Base-by-base conservation (phyloP, 2,797 vertebrate genomes). In the Loriculus beryllinus region DNA sequence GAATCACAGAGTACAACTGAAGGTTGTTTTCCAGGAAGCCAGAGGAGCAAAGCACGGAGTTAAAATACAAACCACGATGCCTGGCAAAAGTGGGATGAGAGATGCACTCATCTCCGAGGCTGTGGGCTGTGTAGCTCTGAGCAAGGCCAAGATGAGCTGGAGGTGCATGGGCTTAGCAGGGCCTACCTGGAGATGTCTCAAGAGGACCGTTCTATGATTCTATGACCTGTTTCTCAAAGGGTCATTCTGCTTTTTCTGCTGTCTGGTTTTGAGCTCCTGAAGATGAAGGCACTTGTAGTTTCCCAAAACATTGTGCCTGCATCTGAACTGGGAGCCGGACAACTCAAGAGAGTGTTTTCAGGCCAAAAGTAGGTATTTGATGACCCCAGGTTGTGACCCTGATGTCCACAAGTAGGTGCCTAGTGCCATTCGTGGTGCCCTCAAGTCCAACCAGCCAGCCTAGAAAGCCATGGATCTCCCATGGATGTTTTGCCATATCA, bases 101-200 rank as follows among this genome's bases (percentile, higher is more conserved):
- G 39, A 40, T 5, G 5, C 0, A 0, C 21, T 78, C 43, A 21
- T 33, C 37, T 57, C 18, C 0, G 0, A 18, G 21, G 40, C 59
- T 21, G 1, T 1, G 9, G 49, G 45, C 39, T 35, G 3, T 0
- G 14, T 0, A n/a, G 42, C 19, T 84, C 57, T 1, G 2, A 57
- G 47, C 7, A 33, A 77, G 33, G 22, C 60, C 76, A n/a, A n/a
- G 54, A 56, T 1, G 48, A 78, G 39, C 54, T 29, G 76, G 67
- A 70, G 37, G 8, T 7, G 33, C 14, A 7, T 0, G 10, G 56
- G 13, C 19, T 62, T 8, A 3, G 28, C 35, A 33, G 23, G 6
- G n/a, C 2, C 33, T 4, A 0, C 22, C 2, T 3, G 39, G 68
- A 25, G 57, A 37, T 26, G 21, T 45, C 43, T 40, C 59, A 29